These are phyloP conservation scores for Ammospiza caudacuta DNA, from an alignment of 2,113 vertebrate species.

Conservation along the genomic window DNA sequence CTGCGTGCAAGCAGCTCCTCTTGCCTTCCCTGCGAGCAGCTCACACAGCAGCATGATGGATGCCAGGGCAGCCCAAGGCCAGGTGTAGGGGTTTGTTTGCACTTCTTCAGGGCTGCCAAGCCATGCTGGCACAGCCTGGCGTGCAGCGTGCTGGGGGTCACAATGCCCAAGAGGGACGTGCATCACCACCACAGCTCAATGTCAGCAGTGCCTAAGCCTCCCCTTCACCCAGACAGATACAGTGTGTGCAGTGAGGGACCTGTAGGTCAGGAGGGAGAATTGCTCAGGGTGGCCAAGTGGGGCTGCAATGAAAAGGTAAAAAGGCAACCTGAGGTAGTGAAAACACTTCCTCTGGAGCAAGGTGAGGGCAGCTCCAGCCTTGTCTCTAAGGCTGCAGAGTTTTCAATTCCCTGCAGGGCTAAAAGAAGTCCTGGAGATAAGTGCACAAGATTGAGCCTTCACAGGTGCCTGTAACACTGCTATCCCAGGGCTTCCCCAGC, in stretches of 20 bases:
- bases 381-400: neutral
- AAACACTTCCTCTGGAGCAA: neutral
- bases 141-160: neutral
- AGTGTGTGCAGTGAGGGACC: neutral
- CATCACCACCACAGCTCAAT: accelerated
- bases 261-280: neutral
- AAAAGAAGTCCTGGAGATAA: neutral
- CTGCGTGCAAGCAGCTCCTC: neutral
- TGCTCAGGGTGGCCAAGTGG: neutral
- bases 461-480: neutral
- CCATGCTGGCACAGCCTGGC: neutral
- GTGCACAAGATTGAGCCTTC: accelerated
- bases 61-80: neutral
- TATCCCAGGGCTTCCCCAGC: neutral
- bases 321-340: neutral
- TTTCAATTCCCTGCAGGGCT: neutral
- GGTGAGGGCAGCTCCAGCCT: neutral
- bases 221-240: accelerated
- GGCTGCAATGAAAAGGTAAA: neutral
- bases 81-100: neutral
- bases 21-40: neutral
- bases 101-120: neutral
- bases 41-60: accelerated
- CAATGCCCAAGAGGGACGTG: accelerated
- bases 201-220: neutral